Evolutionary conservation across 2,797 vertebrate genomes (phyloP).

Genomic region (Glyptemys insculpta): DNA sequence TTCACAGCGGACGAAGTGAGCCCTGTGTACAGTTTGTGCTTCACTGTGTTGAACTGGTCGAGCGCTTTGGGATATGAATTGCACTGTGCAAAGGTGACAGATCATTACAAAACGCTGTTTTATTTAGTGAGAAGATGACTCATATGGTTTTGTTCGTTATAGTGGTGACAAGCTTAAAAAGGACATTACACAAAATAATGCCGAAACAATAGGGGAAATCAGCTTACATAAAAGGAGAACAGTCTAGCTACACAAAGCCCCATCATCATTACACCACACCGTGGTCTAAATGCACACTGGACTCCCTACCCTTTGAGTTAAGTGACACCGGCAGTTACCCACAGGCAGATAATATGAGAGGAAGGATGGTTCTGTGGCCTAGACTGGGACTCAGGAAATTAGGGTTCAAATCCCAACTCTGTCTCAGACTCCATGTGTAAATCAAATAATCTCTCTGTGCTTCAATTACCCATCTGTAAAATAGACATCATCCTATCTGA

Average conservation of each 20-base stretch:
- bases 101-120: background rate
- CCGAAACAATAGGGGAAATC: background rate
- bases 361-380: background rate
- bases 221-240: background rate
- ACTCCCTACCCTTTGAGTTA: background rate
- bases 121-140: background rate
- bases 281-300: background rate
- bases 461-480: background rate
- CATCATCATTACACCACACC: background rate
- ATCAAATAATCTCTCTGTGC: background rate
- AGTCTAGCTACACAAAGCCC: background rate
- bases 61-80: background rate
- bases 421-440: background rate
- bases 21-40: background rate
- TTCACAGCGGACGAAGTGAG: background rate
- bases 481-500: background rate
- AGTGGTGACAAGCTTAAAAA: background rate
- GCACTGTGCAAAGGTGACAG: background rate
- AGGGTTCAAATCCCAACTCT: background rate
- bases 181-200: background rate
- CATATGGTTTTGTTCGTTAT: background rate
- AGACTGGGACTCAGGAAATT: background rate
- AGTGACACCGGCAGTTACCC: background rate
- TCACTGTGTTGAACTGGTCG: background rate
- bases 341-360: background rate